Evolutionary conservation across 2,113 vertebrate species (phyloP).

Genomic region (Sphyrna mokarran): DNA sequence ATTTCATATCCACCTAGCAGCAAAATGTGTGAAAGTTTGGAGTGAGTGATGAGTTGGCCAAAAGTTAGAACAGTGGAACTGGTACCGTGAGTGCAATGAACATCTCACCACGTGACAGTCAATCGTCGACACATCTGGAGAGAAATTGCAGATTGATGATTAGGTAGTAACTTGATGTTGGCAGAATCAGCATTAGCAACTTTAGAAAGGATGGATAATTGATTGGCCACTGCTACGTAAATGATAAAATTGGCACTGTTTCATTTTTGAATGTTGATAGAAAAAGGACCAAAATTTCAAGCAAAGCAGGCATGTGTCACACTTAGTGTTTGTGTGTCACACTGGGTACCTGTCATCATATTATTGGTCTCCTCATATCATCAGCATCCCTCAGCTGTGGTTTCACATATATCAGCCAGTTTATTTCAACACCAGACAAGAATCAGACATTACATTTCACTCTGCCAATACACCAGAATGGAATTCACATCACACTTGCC

Average conservation of each 20-base stretch:
- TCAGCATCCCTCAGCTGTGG: slow-evolving; percentile 7
- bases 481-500: neutral
- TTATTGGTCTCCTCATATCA: neutral
- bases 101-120: neutral
- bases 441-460: neutral
- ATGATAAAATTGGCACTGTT: no score
- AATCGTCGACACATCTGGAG: neutral
- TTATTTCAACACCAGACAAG: neutral
- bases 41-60: neutral
- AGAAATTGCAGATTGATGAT: neutral
- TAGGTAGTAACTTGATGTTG: neutral
- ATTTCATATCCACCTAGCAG: neutral
- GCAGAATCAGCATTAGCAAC: neutral
- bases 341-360: neutral
- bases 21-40: neutral
- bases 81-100: neutral
- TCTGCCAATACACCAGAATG: slow-evolving; percentile 1
- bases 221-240: neutral
- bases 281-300: neutral
- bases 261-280: neutral
- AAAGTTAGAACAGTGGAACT: neutral
- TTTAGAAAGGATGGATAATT: neutral
- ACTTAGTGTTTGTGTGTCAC: neutral
- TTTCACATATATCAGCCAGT: neutral
- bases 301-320: neutral